These are phyloP conservation scores for Octodon degus DNA, from an alignment of 2,113 vertebrate genomes.

Conservation along the genomic window DNA sequence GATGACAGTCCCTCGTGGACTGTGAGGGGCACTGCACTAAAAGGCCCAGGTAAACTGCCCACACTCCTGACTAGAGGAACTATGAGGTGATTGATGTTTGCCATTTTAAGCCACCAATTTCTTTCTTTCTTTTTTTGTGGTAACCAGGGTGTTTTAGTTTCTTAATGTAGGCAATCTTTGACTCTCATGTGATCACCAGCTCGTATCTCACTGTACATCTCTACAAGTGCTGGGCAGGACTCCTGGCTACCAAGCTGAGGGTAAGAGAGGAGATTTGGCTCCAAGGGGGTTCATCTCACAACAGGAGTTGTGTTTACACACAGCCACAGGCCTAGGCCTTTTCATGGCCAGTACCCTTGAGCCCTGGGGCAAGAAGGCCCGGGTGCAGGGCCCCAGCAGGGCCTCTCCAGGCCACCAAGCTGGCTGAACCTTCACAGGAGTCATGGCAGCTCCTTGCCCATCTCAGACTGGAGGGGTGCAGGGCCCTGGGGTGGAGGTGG, in stretches of 20 bases:
- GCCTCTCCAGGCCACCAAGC: slow-evolving; percentile 76
- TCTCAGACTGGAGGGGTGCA: slow-evolving; percentile 47
- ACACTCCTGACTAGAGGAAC: background rate
- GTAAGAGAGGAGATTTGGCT: slow-evolving; percentile 68
- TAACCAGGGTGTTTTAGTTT: slow-evolving; percentile 87
- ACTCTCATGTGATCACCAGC: slow-evolving; percentile 74
- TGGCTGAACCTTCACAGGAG: slow-evolving; percentile 79
- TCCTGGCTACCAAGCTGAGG: slow-evolving; percentile 70
- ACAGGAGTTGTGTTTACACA: slow-evolving; percentile 80
- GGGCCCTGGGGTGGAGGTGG: background rate
- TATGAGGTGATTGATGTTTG: background rate
- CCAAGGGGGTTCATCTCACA: slow-evolving; percentile 79
- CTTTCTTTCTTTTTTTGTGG: slow-evolving; percentile 42
- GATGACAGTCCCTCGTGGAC: background rate
- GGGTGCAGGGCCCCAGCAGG: slow-evolving; percentile 52
- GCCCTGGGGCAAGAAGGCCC: slow-evolving; percentile 36
- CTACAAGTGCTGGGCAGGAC: slow-evolving; percentile 84
- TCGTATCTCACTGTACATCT: slow-evolving; percentile 64
- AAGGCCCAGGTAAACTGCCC: background rate
- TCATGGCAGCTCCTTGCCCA: slow-evolving; percentile 75
- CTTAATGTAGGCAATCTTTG: slow-evolving; percentile 85
- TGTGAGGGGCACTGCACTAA: background rate
- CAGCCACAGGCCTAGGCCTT: slow-evolving; percentile 78
- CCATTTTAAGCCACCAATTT: background rate
- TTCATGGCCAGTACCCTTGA: background rate